Evolutionary conservation across 2,797 vertebrate species (phyloP), one percentile per base, ranked within the genome.

Genomic region (Eutrigla gurnardus): DNA sequence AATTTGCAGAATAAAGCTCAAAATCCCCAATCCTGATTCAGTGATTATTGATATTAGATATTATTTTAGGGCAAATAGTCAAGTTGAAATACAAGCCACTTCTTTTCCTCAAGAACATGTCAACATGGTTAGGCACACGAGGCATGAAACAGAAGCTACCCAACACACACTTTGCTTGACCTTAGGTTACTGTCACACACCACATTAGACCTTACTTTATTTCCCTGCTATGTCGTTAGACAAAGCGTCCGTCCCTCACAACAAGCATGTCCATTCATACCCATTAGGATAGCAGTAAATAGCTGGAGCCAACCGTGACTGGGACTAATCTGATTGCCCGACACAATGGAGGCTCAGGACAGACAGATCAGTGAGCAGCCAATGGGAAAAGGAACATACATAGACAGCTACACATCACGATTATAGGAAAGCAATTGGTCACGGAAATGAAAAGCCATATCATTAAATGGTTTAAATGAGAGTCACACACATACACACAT

Each of bases 311-410:
- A 84, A 88, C 89, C 81, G 78, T 92, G 91, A 92, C 90, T 76
- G 86, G 65, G 66, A 54, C 58, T 94, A 94, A 95, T 95, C 85
- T 37, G 88, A 94, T 94, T 94, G 88, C 76, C 78, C 35, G 52
- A 84, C 84, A 94, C 93, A 94, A 95, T 93, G 90, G 84, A 80
- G 80, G 69, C 89, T 91, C 57, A 66, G 82, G 82, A 86, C 82
- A 83, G 78, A 84, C 69, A 72, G 75, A 89, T 87, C 77, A 80
- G 80, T 65, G 62, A 83, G 77, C 65, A 78, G 77, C 73, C 84
- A 87, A 64, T 86, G 83, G 85, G 79, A 89, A 84, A 81, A 80
- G 43, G 78, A 88, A 67, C 73, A 77, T 25, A 80, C 85, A 84
- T 47, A 88, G 81, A 84, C 79, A 39, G 77, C 76, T 84, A 83